Evolutionary conservation across 1,140 invertebrate genomes (phyloP).

Genomic region (Listronotus bonariensis): DNA sequence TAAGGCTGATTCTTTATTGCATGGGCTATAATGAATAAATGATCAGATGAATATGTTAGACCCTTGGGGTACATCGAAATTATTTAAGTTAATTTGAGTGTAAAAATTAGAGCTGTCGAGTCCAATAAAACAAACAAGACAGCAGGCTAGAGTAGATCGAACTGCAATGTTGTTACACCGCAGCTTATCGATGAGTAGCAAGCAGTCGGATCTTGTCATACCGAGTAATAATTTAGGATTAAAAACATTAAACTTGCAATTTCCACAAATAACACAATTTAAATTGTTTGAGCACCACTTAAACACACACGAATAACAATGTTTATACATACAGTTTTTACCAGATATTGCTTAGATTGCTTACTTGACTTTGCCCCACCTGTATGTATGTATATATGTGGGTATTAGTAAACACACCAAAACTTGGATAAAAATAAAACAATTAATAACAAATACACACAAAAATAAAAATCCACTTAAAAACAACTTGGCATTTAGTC

Average conservation of each 20-base stretch:
- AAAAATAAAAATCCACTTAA: slow-evolving; percentile 50
- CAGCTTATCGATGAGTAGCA: slow-evolving; percentile 41
- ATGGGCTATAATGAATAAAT: background rate
- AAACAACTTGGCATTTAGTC: slow-evolving; percentile 50
- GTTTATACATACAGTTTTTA: slow-evolving; percentile 58
- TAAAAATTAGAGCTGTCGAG: slow-evolving; percentile 22
- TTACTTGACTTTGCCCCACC: slow-evolving; percentile 58
- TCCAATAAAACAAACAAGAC: slow-evolving; percentile 24
- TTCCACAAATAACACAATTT: slow-evolving; percentile 56
- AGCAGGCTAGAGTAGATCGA: slow-evolving; percentile 31
- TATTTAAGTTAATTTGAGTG: background rate
- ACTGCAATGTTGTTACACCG: slow-evolving; percentile 29
- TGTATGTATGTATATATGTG: slow-evolving; percentile 57
- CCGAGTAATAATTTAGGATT: slow-evolving; percentile 49
- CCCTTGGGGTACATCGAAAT: slow-evolving; percentile 7
- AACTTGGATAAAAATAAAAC: slow-evolving; percentile 29
- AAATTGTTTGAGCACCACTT: slow-evolving; percentile 57
- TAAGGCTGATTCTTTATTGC: background rate
- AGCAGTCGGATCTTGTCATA: slow-evolving; percentile 53
- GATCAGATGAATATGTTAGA: slow-evolving; percentile 28
- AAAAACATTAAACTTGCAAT: slow-evolving; percentile 56
- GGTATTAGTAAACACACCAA: slow-evolving; percentile 56
- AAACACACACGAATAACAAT: slow-evolving; percentile 57
- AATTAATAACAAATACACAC: slow-evolving; percentile 42
- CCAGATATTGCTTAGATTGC: slow-evolving; percentile 57